phyloP scores from a whole-genome alignment of 2,113 vertebrate species.

The Toxotes chatareus region DNA sequence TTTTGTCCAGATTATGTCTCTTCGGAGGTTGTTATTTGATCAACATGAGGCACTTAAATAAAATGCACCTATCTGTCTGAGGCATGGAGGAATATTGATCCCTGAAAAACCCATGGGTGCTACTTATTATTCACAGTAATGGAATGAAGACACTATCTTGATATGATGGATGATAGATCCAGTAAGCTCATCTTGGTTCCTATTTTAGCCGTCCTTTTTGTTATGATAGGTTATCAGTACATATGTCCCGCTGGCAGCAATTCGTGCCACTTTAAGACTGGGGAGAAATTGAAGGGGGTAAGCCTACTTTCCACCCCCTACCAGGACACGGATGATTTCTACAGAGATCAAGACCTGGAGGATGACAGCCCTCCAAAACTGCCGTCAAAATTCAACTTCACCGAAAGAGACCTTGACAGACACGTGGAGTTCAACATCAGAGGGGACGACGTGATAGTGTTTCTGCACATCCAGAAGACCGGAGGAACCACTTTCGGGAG shows the following conservation, averaged over 20 bases:
- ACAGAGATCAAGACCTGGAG: slow-evolving; percentile 86
- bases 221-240: slow-evolving; percentile 96
- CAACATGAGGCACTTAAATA: slow-evolving; percentile 74
- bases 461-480: slow-evolving; percentile 98
- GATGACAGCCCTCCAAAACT: slow-evolving; percentile 83
- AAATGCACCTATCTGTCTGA: slow-evolving; percentile 48
- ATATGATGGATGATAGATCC: slow-evolving; percentile 94
- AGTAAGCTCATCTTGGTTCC: slow-evolving; percentile 94
- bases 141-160: slow-evolving; percentile 74
- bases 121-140: slow-evolving; percentile 77
- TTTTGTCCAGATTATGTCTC: slow-evolving; percentile 20
- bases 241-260: slow-evolving; percentile 88
- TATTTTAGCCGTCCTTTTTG: slow-evolving; percentile 91
- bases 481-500: slow-evolving; percentile 97
- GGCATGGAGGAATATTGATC: slow-evolving; percentile 61
- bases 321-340: slow-evolving; percentile 80
- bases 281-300: slow-evolving; percentile 78
- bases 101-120: slow-evolving; percentile 52
- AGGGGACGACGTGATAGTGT: slow-evolving; percentile 95
- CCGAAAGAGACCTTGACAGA: slow-evolving; percentile 89
- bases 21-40: slow-evolving; percentile 35
- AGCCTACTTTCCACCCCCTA: slow-evolving; percentile 76
- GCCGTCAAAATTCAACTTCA: slow-evolving; percentile 89
- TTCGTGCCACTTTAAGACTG: slow-evolving; percentile 84
- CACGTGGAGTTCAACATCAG: slow-evolving; percentile 94